A percentile compares a stretch with the other conserved stretches of the same genome.
phyloP scores from a whole-genome alignment of 2,113 vertebrate genomes.

The Aldabrachelys gigantea region DNA sequence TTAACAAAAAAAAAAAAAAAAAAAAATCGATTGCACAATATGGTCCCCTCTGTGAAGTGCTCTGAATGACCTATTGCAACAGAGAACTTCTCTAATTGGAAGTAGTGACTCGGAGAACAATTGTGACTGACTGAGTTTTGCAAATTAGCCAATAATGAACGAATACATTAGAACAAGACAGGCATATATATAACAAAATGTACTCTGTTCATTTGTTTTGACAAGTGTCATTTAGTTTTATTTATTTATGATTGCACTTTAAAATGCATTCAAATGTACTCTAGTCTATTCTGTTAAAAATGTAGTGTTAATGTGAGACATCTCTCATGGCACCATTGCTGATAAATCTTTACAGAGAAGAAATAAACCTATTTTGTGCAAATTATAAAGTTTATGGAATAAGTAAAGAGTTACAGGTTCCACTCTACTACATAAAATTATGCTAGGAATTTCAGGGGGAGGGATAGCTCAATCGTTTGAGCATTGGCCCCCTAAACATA shows the following conservation, averaged over 20 bases:
- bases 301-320: neutral
- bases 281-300: neutral
- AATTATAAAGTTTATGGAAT: neutral
- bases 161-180: neutral
- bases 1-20: neutral
- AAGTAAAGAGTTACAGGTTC: neutral
- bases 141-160: neutral
- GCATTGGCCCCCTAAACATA: too few species aligned
- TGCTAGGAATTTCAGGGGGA: neutral
- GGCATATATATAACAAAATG: neutral
- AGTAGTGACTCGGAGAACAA: neutral
- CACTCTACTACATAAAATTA: neutral
- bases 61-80: neutral
- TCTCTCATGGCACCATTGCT: neutral
- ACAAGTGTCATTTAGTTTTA: neutral
- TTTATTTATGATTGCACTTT: neutral
- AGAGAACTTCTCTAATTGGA: neutral
- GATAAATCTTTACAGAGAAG: neutral
- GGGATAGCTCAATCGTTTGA: too few species aligned
- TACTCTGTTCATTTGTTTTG: neutral
- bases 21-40: neutral
- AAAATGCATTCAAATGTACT: neutral
- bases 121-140: neutral
- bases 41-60: neutral
- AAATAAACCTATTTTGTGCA: neutral